phyloP scores from a whole-genome alignment of 2,797 vertebrate species.

The Pipistrellus nathusii region DNA sequence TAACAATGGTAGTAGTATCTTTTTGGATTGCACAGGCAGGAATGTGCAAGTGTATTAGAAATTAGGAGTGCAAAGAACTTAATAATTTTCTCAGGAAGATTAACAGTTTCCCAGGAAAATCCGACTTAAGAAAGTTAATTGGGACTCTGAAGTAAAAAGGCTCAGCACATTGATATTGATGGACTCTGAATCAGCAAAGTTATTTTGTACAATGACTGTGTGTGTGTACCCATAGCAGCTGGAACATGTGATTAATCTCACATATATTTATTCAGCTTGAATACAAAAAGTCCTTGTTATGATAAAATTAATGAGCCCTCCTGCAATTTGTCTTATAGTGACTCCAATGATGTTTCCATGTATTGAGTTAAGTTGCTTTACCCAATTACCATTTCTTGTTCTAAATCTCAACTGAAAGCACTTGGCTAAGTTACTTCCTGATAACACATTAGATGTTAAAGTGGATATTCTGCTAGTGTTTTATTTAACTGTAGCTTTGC shows the following conservation, averaged over 20 bases:
- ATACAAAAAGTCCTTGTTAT: not conserved
- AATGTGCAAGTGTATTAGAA: not conserved
- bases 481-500: conserved; percentile 13
- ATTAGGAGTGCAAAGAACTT: not conserved
- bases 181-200: not conserved
- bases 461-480: not conserved
- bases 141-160: not conserved
- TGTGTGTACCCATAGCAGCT: not conserved
- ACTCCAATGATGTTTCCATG: conserved; percentile 18
- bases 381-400: conserved; percentile 48
- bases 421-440: not conserved
- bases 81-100: not conserved
- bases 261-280: not conserved
- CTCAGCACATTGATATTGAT: not conserved
- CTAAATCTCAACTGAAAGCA: conserved; percentile 6
- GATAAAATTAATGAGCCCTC: conserved; percentile 39
- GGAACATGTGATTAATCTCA: not conserved
- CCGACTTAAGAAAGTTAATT: not conserved
- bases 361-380: not conserved
- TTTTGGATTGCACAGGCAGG: not conserved
- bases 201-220: not conserved
- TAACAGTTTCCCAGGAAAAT: not conserved
- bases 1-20: not conserved
- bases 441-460: not conserved
- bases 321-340: conserved; percentile 26